Conservation (phyloP, 1,140 invertebrate genomes). For the Batillaria attramentaria region DNA sequence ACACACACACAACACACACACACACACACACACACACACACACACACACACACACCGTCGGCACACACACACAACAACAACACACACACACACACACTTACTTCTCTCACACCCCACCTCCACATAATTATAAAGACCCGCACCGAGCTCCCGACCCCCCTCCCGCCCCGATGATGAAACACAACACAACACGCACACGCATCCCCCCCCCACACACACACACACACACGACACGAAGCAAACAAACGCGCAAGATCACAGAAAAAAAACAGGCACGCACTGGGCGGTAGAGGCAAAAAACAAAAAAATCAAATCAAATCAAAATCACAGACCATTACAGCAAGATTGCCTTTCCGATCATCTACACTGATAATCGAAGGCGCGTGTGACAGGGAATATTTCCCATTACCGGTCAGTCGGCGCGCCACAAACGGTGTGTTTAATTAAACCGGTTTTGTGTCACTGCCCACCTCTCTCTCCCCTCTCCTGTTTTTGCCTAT, state of each 20-base stretch:
- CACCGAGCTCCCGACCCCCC: not conserved
- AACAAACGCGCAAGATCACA: too few relatives aligned
- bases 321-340: too few relatives aligned
- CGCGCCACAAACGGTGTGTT: not conserved
- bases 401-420: not conserved
- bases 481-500: not conserved
- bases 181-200: not conserved
- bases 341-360: not conserved
- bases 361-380: not conserved
- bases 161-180: not conserved
- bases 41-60: slow-evolving; percentile 26
- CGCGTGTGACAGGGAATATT: not conserved
- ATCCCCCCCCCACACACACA: too few relatives aligned
- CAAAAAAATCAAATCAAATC: too few relatives aligned
- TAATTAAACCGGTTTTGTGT: slow-evolving; percentile 29
- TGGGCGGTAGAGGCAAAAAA: too few relatives aligned
- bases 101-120: not conserved
- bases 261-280: too few relatives aligned
- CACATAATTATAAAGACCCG: not conserved
- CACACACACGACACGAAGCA: too few relatives aligned
- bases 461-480: slow-evolving; percentile 1
- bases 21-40: not conserved
- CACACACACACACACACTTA: slow-evolving; percentile 19
- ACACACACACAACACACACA: not conserved
- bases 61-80: too few relatives aligned